Evolutionary conservation across 2,113 vertebrate species (phyloP).

Genomic region (Brevimyrus niger): DNA sequence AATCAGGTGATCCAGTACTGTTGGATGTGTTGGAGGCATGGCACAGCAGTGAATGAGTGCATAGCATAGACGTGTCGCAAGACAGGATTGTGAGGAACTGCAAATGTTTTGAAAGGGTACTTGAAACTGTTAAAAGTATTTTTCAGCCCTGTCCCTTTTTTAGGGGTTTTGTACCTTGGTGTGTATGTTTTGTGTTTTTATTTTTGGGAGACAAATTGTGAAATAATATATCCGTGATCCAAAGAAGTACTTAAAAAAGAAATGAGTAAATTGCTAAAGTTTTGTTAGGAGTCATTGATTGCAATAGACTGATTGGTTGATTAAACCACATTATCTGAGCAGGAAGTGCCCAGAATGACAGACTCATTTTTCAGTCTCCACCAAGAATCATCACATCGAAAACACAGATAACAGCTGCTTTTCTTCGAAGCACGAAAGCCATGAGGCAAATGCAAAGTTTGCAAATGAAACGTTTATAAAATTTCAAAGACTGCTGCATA

Average conservation of each 20-base stretch:
- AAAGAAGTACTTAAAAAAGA: background rate
- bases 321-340: background rate
- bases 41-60: background rate
- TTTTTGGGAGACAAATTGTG: background rate
- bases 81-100: background rate
- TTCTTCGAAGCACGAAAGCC: background rate
- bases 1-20: background rate
- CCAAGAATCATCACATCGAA: background rate
- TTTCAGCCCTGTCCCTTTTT: background rate
- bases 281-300: background rate
- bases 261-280: background rate
- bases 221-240: background rate
- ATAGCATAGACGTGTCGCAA: background rate
- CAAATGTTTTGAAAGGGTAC: background rate
- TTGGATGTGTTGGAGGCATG: background rate
- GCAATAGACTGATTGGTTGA: background rate
- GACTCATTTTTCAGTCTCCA: background rate
- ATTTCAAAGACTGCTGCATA: constrained; percentile 35
- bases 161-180: background rate
- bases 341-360: background rate
- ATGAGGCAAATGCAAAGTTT: background rate
- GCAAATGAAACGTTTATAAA: constrained; percentile 20
- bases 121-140: background rate
- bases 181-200: background rate
- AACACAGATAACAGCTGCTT: background rate